Base-by-base conservation (phyloP, 2,113 vertebrate species). In the Apteryx owenii region DNA sequence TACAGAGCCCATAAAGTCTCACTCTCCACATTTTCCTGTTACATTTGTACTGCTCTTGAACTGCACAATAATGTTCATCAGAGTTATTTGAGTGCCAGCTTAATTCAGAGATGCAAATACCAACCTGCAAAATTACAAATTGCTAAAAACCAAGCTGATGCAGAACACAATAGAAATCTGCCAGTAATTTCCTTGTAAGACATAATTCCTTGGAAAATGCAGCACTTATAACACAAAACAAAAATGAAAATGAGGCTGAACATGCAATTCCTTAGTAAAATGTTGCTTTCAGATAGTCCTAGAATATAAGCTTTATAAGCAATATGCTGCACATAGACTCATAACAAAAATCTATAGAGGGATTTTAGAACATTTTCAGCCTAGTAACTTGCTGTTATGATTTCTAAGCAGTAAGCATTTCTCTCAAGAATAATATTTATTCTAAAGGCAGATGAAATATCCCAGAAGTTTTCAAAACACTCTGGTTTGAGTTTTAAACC, bases 401-500 rank as follows among this genome's bases (percentile, higher is more conserved):
- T 85, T 83, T 62, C 36, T 82, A 82, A 79, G 13, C 50, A 84
- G n/a, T 20, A 95, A 85, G 44, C 31, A 38, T 96, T 95, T 81
- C 8, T 86, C 79, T 48, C 29, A 61, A 95, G 88, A 93, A 42
- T 4, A 69, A 8, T 26, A 85, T 94, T 83, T 40, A 85, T 69
- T 51, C 46, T 33, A 95, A 97, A 95, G 66, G 31, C 22, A 95
- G 62, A 92, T 82, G 71, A 84, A 96, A 97, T 83, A 95, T 40
- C 31, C 42, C 44, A 73, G 95, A 98, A 98, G 97, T 98, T 98
- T 95, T 61, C 86, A 88, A 46, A 93, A 69, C 84, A 94, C 38
- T 80, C 81, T 40, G 78, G 46, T 40, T n/a, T 78, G 93, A 98
- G 95, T 98, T 98, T 93, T 83, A 97, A 96, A 98, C 93, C 44